Evolutionary conservation across 2,113 vertebrate species (phyloP), one percentile per base, ranked within the genome.

Genomic region (Calyptommatus sinebrachiatus): DNA sequence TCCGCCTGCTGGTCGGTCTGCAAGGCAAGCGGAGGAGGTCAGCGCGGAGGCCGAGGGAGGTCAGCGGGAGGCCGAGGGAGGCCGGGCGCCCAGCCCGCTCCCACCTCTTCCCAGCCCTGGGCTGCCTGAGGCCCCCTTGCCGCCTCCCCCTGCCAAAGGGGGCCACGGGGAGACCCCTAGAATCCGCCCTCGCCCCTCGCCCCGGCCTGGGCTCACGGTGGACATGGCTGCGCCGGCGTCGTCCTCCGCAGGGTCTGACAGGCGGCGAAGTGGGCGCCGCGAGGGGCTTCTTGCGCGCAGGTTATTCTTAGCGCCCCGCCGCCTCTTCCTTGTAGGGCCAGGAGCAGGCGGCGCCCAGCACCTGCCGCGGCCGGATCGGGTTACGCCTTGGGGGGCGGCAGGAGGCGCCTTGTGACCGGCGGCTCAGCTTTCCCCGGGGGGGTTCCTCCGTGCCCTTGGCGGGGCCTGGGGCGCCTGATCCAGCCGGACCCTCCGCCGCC

Each of bases 1-100:
- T 99, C 98, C 3, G 96, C 97, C 93, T 99, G 98, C 84, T 98
- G 97, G 93, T 99, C 98, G 71, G 97, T 96, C 92, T 96, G 94
- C 81, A 92, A 88, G 69, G 84, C 83, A 82, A 86, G 61, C 20
- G n/a, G 7, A 48, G 29, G 63, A 2, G 5, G 76, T 77, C 65
- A 77, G 28, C 46, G 26, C 3, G 53, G 10, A 22, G 3, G 18
- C 53, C 31, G 20, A 22, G 50, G 3, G 46, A 21, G 70, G 70
- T 46, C 70, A 45, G 28, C 45, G 41, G 10, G 45, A 26, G 69
- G 45, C 70, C 70, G 14, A 28, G 71, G 8, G 8, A 41, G 24
- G 24, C 41, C 10, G 2, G 8, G 14, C 41, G 16, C 24, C 26
- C 6, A 11, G 10, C 14, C n/a, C n/a, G 20, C 35, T 14, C 71